Percentiles rank a stretch among this genome's conserved stretches.
Conservation (phyloP, 2,888 invertebrate species). For the Orchestes rusci region DNA sequence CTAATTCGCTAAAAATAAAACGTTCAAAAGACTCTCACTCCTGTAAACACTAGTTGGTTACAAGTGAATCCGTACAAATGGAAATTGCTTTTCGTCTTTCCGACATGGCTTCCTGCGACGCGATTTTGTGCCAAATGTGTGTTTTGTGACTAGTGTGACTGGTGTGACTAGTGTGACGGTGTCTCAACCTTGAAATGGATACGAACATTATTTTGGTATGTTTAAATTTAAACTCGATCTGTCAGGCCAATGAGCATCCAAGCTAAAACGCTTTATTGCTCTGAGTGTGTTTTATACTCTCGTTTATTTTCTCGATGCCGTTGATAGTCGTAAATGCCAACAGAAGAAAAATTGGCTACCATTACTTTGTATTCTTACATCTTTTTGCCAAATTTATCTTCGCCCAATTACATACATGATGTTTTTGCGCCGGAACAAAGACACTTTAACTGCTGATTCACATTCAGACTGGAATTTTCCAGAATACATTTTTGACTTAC, state of each 20-base stretch:
- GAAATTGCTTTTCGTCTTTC: slow-evolving; percentile 21
- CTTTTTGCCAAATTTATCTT: slow-evolving; percentile 11
- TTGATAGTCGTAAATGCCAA: slow-evolving; percentile 15
- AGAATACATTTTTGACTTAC: too few species aligned
- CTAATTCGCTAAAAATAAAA: slow-evolving; percentile 38
- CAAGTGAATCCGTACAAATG: slow-evolving; percentile 28
- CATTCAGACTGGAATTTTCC: too few species aligned
- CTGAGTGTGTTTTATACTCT: slow-evolving; percentile 18
- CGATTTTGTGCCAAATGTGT: slow-evolving; percentile 5
- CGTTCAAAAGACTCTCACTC: slow-evolving; percentile 34
- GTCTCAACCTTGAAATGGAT: slow-evolving; percentile 28
- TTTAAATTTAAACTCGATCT: slow-evolving; percentile 24
- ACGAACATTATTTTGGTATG: slow-evolving; percentile 27
- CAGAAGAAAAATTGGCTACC: slow-evolving; percentile 6
- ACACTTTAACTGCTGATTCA: too few species aligned
- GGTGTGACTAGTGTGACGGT: slow-evolving; percentile 19
- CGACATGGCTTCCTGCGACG: slow-evolving; percentile 13
- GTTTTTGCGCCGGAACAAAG: too few species aligned
- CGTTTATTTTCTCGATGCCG: slow-evolving; percentile 15
- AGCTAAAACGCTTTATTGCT: slow-evolving; percentile 11
- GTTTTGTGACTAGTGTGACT: slow-evolving; percentile 6
- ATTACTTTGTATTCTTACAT: slow-evolving; percentile 10
- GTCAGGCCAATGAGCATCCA: slow-evolving; percentile 5
- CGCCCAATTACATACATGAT: slow-evolving; percentile 1
- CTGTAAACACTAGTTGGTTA: slow-evolving; percentile 34